Base-by-base conservation (phyloP, 2,113 vertebrate species). In the Tricholaema leucomelas region DNA sequence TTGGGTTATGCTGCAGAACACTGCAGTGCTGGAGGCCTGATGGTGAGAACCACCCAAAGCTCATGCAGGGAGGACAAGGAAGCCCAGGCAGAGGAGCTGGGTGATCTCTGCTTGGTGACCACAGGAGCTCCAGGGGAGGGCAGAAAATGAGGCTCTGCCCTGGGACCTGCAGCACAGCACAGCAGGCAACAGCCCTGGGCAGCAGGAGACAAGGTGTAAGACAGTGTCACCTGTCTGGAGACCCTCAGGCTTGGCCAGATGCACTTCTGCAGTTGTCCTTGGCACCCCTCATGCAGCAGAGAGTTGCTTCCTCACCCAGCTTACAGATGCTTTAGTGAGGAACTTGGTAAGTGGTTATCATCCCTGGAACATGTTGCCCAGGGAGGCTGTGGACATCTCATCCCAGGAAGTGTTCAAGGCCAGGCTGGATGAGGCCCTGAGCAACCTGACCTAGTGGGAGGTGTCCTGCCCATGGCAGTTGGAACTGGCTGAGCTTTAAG, bases 181-280 rank as follows among this genome's bases (percentile, higher is more conserved):
- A 48, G 0, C 35, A 21, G 55, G 69, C 27, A 65, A 20, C 69
- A 63, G 65, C 44, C 7, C 35, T 30, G 48, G 42, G 8, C 12
- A 8, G n/a, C 2, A 0, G 30, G 50, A 60, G 54, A 6, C 0
- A 0, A 54, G 66, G 30, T 3, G 1, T 12, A 6, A 21, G 66
- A 3, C 24, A 36, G 38, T 38, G 60, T 40, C 4, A 2, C 28
- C n/a, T 12, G 12, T 17, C 35, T 9, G 48, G 17, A 13, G 59
- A 10, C 7, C 25, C 15, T 21, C 46, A 48, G 46, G 54, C 56
- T 63, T 28, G 8, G 30, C 64, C 55, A 66, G 77, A 13, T 63
- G 48, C 28, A 31, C 33, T 38, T 48, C 76, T 52, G 52, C 31
- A 19, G 42, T 23, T 19, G 1, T 9, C 7, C 36, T 23, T 4